Percentiles rank a stretch among this genome's conserved stretches.
Evolutionary conservation across 2,113 vertebrate genomes (phyloP).

Genomic region (Phalacrocorax carbo): DNA sequence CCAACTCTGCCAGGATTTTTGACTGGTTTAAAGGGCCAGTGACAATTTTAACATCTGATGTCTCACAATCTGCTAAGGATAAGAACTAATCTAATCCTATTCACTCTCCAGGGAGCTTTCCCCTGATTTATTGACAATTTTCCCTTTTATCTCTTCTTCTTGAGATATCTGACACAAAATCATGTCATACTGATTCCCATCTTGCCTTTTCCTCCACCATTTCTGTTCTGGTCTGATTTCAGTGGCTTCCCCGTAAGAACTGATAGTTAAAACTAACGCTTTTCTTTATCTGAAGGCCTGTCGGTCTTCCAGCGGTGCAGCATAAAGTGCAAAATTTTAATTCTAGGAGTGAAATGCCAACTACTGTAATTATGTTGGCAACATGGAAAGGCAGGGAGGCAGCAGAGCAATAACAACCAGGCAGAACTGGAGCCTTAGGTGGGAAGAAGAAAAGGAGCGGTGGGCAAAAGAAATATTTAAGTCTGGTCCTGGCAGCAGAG

Average conservation of each 20-base stretch:
- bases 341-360: not conserved
- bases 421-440: not conserved
- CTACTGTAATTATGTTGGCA: not conserved
- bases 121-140: not conserved
- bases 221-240: not conserved
- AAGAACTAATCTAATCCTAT: not conserved
- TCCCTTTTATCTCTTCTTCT: not conserved
- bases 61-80: not conserved
- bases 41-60: not conserved
- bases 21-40: not conserved
- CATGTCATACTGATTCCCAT: not conserved
- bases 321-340: not conserved
- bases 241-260: not conserved
- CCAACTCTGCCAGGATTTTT: not conserved
- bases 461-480: not conserved
- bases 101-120: not conserved
- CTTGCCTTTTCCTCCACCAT: not conserved
- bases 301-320: not conserved
- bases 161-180: not conserved
- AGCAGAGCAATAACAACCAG: not conserved
- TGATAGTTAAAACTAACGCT: not conserved
- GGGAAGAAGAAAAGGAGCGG: not conserved
- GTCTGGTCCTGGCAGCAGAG: not conserved
- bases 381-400: not conserved
- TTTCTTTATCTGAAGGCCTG: not conserved